A percentile compares a stretch with the other conserved stretches of the same genome.
These are phyloP conservation scores for Andrena praecox DNA, from an alignment of 2,888 invertebrate genomes.

Conservation along the genomic window DNA sequence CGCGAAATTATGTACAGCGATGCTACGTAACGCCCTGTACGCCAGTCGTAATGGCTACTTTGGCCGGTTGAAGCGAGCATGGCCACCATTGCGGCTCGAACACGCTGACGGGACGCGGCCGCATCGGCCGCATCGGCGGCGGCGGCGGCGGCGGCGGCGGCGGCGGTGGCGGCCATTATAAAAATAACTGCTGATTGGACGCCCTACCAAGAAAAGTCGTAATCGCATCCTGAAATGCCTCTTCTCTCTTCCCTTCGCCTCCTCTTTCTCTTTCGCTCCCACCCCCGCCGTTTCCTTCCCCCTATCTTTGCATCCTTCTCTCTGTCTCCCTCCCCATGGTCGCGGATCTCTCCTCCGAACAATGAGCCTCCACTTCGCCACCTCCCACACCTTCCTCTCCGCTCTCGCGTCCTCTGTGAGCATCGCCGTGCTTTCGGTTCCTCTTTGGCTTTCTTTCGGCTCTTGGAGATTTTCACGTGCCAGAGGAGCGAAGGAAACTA, in stretches of 20 bases:
- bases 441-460: background rate
- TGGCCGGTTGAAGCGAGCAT: slow-evolving; percentile 72
- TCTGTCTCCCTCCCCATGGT: background rate
- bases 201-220: slow-evolving; percentile 85
- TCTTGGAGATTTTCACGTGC: background rate
- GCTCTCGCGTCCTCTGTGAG: background rate
- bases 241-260: slow-evolving; percentile 46
- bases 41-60: slow-evolving; percentile 75
- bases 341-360: slow-evolving; percentile 45
- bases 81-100: slow-evolving; percentile 70
- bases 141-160: slow-evolving; percentile 53
- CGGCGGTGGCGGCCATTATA: slow-evolving; percentile 82
- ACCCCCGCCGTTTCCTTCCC: slow-evolving; percentile 32
- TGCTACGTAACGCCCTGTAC: slow-evolving; percentile 63
- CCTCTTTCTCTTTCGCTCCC: slow-evolving; percentile 28
- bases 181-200: slow-evolving; percentile 85
- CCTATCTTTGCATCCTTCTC: slow-evolving; percentile 41
- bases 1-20: slow-evolving; percentile 56
- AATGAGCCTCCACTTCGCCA: slow-evolving; percentile 20
- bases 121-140: slow-evolving; percentile 79
- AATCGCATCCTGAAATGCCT: slow-evolving; percentile 83
- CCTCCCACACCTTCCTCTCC: slow-evolving; percentile 5
- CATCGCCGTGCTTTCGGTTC: background rate
- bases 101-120: slow-evolving; percentile 59
- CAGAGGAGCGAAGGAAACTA: background rate